Conservation (phyloP, 1,140 invertebrate species). For the Archivesica marissinica region DNA sequence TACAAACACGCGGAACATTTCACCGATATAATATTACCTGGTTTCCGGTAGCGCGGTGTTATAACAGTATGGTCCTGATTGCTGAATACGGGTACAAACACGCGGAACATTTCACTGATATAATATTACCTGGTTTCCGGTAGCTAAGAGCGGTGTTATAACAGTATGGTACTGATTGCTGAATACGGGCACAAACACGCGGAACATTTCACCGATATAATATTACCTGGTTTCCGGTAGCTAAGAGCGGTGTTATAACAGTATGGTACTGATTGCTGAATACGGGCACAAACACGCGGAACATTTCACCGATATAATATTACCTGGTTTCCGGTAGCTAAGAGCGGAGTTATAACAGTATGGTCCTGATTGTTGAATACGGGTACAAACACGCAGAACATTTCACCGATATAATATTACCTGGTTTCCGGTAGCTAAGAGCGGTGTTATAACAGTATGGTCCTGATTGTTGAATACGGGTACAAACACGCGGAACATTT, state of each 20-base stretch:
- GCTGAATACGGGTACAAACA: no score
- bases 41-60: no score
- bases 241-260: not conserved
- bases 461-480: constrained; percentile 78
- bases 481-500: constrained; percentile 78
- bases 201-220: constrained; percentile 77
- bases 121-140: constrained; percentile 77
- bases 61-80: no score
- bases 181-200: constrained; percentile 77
- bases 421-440: constrained; percentile 79
- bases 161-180: constrained; percentile 76
- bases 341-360: no score
- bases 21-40: no score
- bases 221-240: constrained; percentile 41
- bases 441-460: constrained; percentile 78
- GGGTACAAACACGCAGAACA: no score
- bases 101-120: not conserved
- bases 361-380: no score
- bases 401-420: constrained; percentile 58
- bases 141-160: constrained; percentile 79
- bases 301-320: not conserved
- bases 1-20: no score
- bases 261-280: not conserved
- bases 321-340: no score
- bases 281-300: not conserved